A percentile compares a stretch with the other conserved stretches of the same genome.
Evolutionary conservation across 2,888 invertebrate genomes (phyloP).

Genomic region (Cataglyphis altisquamis): DNA sequence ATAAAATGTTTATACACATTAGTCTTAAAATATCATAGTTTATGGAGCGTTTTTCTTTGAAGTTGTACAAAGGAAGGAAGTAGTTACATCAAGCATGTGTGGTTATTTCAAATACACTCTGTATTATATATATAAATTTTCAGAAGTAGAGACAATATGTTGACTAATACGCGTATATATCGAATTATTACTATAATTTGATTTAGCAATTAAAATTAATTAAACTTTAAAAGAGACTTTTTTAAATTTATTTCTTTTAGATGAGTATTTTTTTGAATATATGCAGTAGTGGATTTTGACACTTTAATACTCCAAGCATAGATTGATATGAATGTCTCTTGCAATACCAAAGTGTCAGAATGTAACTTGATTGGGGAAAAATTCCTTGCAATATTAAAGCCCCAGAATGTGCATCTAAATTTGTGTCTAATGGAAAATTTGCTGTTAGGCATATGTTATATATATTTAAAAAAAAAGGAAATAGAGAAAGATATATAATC

Average conservation of each 20-base stretch:
- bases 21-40: background rate
- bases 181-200: constrained; percentile 58
- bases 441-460: background rate
- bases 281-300: background rate
- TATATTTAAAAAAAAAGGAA: constrained; percentile 22
- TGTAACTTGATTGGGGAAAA: background rate
- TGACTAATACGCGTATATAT: constrained; percentile 57
- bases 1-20: constrained; percentile 24
- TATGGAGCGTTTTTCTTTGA: constrained; percentile 3
- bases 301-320: background rate
- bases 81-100: background rate
- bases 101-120: background rate
- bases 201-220: constrained; percentile 58
- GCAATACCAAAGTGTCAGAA: background rate
- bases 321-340: background rate
- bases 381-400: background rate
- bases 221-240: background rate
- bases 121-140: constrained; percentile 3
- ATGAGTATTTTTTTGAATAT: constrained; percentile 44
- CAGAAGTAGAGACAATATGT: background rate
- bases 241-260: constrained; percentile 51
- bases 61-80: constrained; percentile 4
- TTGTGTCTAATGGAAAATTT: background rate
- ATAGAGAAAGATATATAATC: constrained; percentile 6
- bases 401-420: no score